These are phyloP conservation scores for Nomada fucata DNA, from an alignment of 2,888 invertebrate genomes.

Conservation along the genomic window DNA sequence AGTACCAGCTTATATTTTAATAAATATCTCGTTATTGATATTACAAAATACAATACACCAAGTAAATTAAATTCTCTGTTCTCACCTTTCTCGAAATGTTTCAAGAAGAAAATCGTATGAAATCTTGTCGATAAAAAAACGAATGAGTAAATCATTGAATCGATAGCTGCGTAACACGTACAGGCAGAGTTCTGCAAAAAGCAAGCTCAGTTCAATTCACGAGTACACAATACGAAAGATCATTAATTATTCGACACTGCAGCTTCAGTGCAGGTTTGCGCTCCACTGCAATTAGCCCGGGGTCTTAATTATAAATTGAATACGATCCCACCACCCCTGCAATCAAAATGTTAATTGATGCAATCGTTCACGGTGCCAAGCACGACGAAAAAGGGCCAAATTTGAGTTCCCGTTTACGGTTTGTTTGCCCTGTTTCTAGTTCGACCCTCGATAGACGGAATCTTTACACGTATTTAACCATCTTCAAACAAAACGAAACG, in stretches of 20 bases:
- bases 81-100: too few species aligned
- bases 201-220: slow-evolving; percentile 13
- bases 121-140: too few species aligned
- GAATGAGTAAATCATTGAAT: too few species aligned
- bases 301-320: slow-evolving; percentile 46
- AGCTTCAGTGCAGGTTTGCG: slow-evolving; percentile 8
- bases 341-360: slow-evolving; percentile 48
- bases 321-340: slow-evolving; percentile 21
- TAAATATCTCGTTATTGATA: too few species aligned
- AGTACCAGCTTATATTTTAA: too few species aligned
- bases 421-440: slow-evolving; percentile 1
- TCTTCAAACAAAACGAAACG: neutral
- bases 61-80: too few species aligned
- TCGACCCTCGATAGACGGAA: neutral
- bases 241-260: slow-evolving; percentile 46
- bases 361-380: slow-evolving; percentile 21
- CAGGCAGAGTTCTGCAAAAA: neutral
- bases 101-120: too few species aligned
- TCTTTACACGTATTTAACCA: neutral
- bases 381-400: slow-evolving; percentile 5
- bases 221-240: neutral
- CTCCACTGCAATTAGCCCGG: slow-evolving; percentile 37
- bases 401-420: slow-evolving; percentile 15
- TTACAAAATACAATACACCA: too few species aligned
- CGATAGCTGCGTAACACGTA: too few species aligned